A percentile compares a stretch with the other conserved stretches of the same genome.
phyloP scores from a whole-genome alignment of 2,888 invertebrate species.

The Synergus itoensis region DNA sequence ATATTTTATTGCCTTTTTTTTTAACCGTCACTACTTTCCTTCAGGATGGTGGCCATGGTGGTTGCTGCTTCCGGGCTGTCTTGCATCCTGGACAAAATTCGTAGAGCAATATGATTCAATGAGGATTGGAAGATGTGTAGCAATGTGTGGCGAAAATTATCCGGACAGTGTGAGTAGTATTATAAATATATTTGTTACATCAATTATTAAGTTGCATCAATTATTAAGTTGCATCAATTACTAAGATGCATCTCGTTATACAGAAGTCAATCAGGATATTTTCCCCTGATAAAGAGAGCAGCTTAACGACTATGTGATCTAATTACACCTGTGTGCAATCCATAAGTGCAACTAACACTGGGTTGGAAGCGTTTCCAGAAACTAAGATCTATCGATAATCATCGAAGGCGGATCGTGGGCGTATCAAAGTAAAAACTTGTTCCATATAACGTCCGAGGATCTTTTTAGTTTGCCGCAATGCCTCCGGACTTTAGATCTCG shows the following conservation, averaged over 20 bases:
- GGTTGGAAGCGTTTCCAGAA: too few relatives aligned
- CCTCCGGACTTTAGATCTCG: background rate
- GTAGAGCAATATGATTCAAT: constrained; percentile 79
- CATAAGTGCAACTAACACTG: too few relatives aligned
- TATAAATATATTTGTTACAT: too few relatives aligned
- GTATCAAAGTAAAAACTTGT: constrained; percentile 9
- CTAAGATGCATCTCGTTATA: too few relatives aligned
- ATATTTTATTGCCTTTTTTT: background rate
- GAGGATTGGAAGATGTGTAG: constrained; percentile 82
- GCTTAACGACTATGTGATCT: too few relatives aligned
- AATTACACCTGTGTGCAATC: too few relatives aligned
- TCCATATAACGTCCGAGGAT: background rate
- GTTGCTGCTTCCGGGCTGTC: constrained; percentile 64
- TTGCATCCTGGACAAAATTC: constrained; percentile 67
- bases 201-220: background rate
- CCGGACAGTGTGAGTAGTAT: constrained; percentile 66
- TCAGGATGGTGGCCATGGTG: constrained; percentile 68
- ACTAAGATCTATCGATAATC: background rate
- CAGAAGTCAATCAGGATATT: too few relatives aligned
- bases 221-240: background rate
- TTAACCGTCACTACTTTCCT: constrained; percentile 25
- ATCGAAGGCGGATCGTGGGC: background rate
- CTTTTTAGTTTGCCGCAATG: background rate
- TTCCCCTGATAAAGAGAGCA: background rate
- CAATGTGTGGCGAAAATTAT: constrained; percentile 79